phyloP scores from a whole-genome alignment of 92 coral and sea anemone genomes.

The Palythoa grandiflora region DNA sequence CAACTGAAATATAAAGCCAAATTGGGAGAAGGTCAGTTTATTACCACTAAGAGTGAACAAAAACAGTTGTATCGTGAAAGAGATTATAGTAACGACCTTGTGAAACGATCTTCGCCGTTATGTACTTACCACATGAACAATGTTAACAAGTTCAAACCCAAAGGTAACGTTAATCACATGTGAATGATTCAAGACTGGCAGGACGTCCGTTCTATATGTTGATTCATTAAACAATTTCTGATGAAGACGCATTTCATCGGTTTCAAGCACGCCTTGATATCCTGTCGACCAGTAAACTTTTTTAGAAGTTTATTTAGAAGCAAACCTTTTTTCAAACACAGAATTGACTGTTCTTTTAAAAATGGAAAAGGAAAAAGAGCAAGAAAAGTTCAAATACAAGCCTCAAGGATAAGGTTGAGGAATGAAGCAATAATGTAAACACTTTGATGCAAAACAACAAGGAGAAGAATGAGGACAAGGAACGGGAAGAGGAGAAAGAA shows the following conservation, averaged over 20 bases:
- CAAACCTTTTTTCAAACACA: too few species aligned
- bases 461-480: not conserved
- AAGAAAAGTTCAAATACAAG: not conserved
- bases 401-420: not conserved
- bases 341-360: not conserved
- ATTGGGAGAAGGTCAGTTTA: too few species aligned
- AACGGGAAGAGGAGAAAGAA: not conserved
- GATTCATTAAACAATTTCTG: slow-evolving; percentile 47
- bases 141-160: slow-evolving; percentile 66
- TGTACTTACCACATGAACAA: slow-evolving; percentile 66
- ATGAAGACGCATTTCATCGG: slow-evolving; percentile 52
- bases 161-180: slow-evolving; percentile 53
- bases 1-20: too few species aligned
- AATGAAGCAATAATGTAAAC: not conserved
- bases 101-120: not conserved
- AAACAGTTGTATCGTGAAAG: too few species aligned
- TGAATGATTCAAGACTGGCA: slow-evolving; percentile 39
- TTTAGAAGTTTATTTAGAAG: too few species aligned
- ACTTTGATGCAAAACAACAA: not conserved
- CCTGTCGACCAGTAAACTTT: not conserved
- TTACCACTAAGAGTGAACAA: too few species aligned
- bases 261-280: slow-evolving; percentile 11
- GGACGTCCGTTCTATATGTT: slow-evolving; percentile 49
- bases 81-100: too few species aligned
- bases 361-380: not conserved